Percentiles rank a stretch among this genome's conserved stretches.
Evolutionary conservation across 2,888 invertebrate genomes (phyloP).

Genomic region (Phortica magna): DNA sequence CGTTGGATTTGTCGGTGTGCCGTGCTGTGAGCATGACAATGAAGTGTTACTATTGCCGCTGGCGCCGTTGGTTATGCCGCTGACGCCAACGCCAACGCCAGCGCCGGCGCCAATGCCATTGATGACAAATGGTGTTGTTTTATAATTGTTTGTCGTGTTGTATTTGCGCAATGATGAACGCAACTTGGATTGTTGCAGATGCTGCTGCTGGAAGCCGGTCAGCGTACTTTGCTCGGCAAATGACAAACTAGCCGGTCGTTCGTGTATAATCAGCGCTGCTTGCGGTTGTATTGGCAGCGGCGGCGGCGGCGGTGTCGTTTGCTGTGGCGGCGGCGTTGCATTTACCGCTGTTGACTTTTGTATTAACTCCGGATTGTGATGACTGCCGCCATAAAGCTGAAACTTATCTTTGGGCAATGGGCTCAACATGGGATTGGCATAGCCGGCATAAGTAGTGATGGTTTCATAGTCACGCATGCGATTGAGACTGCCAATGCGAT

Average conservation of each 20-base stretch:
- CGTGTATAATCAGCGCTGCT: constrained; percentile 56
- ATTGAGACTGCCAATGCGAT: constrained; percentile 61
- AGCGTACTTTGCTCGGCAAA: constrained; percentile 75
- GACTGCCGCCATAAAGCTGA: neutral
- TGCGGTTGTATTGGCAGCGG: neutral
- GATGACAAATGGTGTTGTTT: constrained; percentile 79
- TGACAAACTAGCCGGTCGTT: constrained; percentile 77
- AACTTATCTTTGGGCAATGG: constrained; percentile 66
- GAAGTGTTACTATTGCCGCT: constrained; percentile 1
- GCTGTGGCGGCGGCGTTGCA: constrained; percentile 36
- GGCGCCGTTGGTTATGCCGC: constrained; percentile 79
- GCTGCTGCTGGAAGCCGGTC: constrained; percentile 47
- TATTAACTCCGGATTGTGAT: neutral
- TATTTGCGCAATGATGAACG: constrained; percentile 90
- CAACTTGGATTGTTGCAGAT: constrained; percentile 80
- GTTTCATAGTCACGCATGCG: constrained; percentile 72
- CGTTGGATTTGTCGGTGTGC: constrained; percentile 89
- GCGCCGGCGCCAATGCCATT: constrained; percentile 78
- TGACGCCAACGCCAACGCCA: constrained; percentile 77
- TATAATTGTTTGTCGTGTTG: constrained; percentile 71
- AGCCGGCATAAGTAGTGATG: constrained; percentile 47
- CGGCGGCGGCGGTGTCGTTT: neutral
- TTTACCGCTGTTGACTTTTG: neutral
- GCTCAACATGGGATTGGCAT: constrained; percentile 53
- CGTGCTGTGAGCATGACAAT: constrained; percentile 63